Conservation (phyloP, 2,113 vertebrate species). For the Xiphophorus hellerii region DNA sequence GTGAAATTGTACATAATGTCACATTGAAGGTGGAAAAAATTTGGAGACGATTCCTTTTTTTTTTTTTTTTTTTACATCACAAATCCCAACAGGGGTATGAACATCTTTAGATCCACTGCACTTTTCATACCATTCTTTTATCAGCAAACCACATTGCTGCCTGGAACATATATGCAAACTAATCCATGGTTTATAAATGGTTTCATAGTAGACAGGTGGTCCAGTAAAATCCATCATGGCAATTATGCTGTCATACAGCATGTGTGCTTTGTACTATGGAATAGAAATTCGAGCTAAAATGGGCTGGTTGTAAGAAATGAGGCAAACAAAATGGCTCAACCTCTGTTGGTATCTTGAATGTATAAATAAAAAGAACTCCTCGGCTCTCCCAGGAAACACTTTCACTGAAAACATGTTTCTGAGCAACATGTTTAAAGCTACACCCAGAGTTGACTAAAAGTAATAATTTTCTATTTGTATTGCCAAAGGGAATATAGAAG, state of each 20-base stretch:
- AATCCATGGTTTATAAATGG: conserved; percentile 36
- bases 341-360: conserved; percentile 68
- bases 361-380: conserved; percentile 45
- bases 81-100: not conserved
- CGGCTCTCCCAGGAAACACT: conserved; percentile 31
- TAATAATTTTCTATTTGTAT: conserved; percentile 50
- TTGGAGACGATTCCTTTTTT: too few relatives aligned
- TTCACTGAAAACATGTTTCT: conserved; percentile 48
- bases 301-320: conserved; percentile 10
- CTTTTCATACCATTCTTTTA: conserved; percentile 12
- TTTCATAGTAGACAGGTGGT: conserved; percentile 29
- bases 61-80: not conserved
- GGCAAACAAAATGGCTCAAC: conserved; percentile 48
- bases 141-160: conserved; percentile 54
- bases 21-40: not conserved
- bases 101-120: not conserved
- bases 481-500: conserved; percentile 47
- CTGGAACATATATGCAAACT: conserved; percentile 73
- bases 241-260: conserved; percentile 9
- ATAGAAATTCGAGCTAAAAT: conserved; percentile 21
- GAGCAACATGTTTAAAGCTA: conserved; percentile 48
- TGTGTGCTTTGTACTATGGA: conserved; percentile 38
- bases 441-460: conserved; percentile 30
- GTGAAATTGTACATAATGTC: not conserved
- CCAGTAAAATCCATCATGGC: conserved; percentile 15